Evolutionary conservation across 2,797 vertebrate species (phyloP).

Genomic region (Amphiprion clarkii): DNA sequence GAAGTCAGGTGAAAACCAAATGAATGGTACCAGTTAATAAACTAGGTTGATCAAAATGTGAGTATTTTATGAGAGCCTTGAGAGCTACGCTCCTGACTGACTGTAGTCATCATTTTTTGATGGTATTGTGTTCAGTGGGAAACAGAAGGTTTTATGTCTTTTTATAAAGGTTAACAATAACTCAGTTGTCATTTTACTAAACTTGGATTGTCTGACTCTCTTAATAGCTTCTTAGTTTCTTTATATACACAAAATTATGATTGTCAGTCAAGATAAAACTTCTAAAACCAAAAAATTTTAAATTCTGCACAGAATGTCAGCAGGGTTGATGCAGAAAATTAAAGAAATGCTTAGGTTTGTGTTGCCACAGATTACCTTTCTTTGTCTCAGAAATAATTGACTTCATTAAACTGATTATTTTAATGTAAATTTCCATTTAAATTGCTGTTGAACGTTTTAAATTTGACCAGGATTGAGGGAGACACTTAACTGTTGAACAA

Average conservation of each 20-base stretch:
- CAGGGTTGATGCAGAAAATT: constrained; percentile 3
- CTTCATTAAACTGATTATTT: not conserved
- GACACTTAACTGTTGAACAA: not conserved
- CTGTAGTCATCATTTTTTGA: constrained; percentile 20
- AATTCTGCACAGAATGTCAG: not conserved
- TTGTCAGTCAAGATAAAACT: constrained; percentile 10
- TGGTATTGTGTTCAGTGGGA: constrained; percentile 17
- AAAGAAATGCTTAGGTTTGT: not conserved
- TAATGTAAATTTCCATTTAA: not conserved
- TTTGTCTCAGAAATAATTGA: not conserved
- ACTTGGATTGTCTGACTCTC: not conserved
- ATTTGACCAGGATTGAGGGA: not conserved
- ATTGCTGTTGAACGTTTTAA: not conserved
- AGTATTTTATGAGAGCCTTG: constrained; percentile 28
- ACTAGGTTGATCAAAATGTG: constrained; percentile 39
- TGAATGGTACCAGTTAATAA: constrained; percentile 43
- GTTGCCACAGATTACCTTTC: not conserved
- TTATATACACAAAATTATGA: constrained; percentile 1
- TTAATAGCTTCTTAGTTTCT: constrained; percentile 15
- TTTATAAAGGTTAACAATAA: not conserved
- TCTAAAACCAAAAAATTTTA: constrained; percentile 4
- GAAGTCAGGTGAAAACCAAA: constrained; percentile 6
- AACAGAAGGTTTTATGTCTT: not conserved
- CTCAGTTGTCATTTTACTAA: constrained; percentile 5
- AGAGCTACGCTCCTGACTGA: constrained; percentile 26